Base-by-base conservation (phyloP, 2,888 invertebrate species). In the Tachystola acroxantha region DNA sequence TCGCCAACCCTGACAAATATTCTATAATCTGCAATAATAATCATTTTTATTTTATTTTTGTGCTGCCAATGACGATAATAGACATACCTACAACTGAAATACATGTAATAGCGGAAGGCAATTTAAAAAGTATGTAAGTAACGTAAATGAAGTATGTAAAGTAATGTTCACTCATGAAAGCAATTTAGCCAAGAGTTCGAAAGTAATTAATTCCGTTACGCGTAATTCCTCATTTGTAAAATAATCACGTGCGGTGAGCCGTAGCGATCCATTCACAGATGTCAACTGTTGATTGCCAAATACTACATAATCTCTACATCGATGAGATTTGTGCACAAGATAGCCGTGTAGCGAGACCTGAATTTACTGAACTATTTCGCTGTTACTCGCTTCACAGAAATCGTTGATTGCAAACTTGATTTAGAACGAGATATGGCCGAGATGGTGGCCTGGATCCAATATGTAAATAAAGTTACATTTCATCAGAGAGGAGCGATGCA, bases 371-470 rank as follows among this genome's bases (percentile, higher is more conserved):
- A 44, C 35, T 48, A 45, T 48, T 54, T 50, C n/a, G 46, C 45
- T 46, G 46, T 52, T 53, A 50, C 43, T 51, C 58, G 62, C 57
- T 63, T 56, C 53, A 47, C 43, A 50, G 59, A 61, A 48, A 53
- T 54, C 43, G 57, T 48, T 65, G 70, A 71, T 66, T 70, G 62
- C 63, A 44, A 57, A 57, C 50, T 57, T 56, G 62, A 70, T 70
- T 61, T 53, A 56, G 51, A 45, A 42, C 45, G 45, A 40, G 48
- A 57, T 54, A 48, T 43, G 41, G 39, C 29, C 43, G 37, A 36
- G 39, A 44, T 45, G 46, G 47, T 57, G 54, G 52, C 61, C 63
- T 61, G 52, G 57, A 67, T 70, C 53, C 51, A 45, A 47, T 53
- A 53, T 62, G 58, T 59, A 64, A 66, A 66, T 65, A 62, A 54